Evolutionary conservation across 2,888 invertebrate genomes (phyloP).

Genomic region (Morpho helenor): DNA sequence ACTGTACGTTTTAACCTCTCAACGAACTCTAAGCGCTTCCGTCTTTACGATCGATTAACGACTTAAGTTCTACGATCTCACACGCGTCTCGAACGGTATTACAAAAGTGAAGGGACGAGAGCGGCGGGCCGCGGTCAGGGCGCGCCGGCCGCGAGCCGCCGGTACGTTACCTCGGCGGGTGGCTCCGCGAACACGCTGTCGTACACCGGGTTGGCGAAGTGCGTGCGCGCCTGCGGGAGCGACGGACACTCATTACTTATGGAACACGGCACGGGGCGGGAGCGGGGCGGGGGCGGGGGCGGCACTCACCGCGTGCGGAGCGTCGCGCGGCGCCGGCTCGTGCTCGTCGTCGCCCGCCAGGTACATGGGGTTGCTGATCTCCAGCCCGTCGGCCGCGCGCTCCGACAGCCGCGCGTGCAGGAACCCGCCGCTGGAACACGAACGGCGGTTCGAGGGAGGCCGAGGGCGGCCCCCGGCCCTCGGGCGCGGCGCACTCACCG

Average conservation of each 20-base stretch:
- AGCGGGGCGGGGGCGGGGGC: constrained; percentile 1
- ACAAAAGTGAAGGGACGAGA: background rate
- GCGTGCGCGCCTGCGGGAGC: constrained; percentile 75
- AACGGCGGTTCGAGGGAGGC: background rate
- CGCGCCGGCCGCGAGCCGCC: constrained; percentile 7
- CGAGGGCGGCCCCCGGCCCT: background rate
- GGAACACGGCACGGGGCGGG: background rate
- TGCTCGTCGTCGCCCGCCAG: constrained; percentile 84
- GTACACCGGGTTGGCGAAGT: constrained; percentile 93
- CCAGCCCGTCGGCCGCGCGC: constrained; percentile 79
- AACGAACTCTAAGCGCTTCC: no score
- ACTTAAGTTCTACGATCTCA: no score
- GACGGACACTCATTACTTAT: background rate
- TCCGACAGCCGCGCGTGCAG: constrained; percentile 89
- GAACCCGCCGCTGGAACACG: constrained; percentile 79
- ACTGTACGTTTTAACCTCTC: no score
- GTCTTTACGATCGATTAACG: no score
- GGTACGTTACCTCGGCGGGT: constrained; percentile 45
- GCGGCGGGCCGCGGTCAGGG: constrained; percentile 2
- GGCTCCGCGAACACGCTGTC: constrained; percentile 85
- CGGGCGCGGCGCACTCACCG: constrained; percentile 52
- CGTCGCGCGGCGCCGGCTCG: constrained; percentile 37
- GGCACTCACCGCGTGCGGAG: constrained; percentile 20
- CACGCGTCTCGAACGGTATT: no score
- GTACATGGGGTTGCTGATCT: constrained; percentile 93